These are phyloP conservation scores for Oncorhynchus tshawytscha DNA, from an alignment of 2,113 vertebrate genomes.

Conservation along the genomic window DNA sequence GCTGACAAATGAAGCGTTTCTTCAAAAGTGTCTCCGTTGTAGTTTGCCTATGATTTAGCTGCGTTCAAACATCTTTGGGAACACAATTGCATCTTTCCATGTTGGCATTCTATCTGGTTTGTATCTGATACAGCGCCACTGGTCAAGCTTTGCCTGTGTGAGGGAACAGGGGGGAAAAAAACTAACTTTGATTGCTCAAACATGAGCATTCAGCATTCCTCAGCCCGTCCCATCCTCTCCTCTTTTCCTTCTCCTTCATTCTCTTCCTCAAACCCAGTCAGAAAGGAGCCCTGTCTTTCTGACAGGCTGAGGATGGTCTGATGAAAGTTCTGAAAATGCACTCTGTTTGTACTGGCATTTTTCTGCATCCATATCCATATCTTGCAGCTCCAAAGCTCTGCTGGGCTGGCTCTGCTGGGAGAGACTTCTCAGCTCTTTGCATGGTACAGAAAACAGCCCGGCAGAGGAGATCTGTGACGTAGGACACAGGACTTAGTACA, in stretches of 20 bases:
- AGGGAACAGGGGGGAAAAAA: constrained; percentile 40
- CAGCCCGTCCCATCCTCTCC: constrained; percentile 41
- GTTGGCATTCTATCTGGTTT: neutral
- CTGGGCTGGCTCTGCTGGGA: neutral
- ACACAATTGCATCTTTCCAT: too few relatives aligned
- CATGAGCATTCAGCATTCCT: constrained; percentile 73
- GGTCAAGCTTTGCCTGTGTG: neutral
- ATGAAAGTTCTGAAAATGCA: constrained; percentile 76
- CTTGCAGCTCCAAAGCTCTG: constrained; percentile 55
- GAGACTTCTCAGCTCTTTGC: too few relatives aligned
- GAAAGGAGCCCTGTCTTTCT: constrained; percentile 53
- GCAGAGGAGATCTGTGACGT: neutral
- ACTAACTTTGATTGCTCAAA: constrained; percentile 73
- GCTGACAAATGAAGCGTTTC: too few relatives aligned
- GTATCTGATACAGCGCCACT: neutral
- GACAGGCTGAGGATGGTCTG: constrained; percentile 64
- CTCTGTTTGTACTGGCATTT: constrained; percentile 71
- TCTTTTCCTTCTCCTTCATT: constrained; percentile 35
- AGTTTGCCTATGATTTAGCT: too few relatives aligned
- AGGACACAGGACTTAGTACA: neutral
- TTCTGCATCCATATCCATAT: constrained; percentile 62
- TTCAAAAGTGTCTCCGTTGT: too few relatives aligned
- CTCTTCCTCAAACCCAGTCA: constrained; percentile 64
- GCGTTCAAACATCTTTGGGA: too few relatives aligned
- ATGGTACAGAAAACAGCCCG: neutral